Conservation (phyloP, 2,888 invertebrate species). For the Lithophane ornitopus region DNA sequence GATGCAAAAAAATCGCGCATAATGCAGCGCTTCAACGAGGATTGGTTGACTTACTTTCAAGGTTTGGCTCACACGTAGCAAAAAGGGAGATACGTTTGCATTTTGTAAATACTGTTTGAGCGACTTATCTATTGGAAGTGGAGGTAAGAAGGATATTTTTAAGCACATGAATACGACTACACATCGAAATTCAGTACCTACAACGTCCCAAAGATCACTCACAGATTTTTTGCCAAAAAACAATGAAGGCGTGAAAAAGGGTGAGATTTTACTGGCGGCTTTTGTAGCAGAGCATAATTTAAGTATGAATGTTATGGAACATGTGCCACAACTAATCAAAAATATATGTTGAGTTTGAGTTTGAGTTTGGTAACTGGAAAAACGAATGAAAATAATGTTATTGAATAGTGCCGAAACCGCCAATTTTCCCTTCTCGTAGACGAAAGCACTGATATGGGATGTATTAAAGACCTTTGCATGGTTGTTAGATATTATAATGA, state of each 20-base stretch:
- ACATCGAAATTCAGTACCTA: not conserved
- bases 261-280: not conserved
- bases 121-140: not conserved
- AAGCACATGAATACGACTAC: not conserved
- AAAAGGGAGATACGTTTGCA: not conserved
- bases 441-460: conserved; percentile 4
- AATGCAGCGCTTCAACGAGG: not conserved
- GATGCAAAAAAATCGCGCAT: not conserved
- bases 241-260: not conserved
- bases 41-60: not conserved
- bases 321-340: not conserved
- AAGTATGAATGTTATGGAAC: not conserved
- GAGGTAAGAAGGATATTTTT: not conserved
- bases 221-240: too few relatives aligned
- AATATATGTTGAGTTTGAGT: too few relatives aligned
- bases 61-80: not conserved
- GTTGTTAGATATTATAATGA: not conserved
- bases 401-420: not conserved
- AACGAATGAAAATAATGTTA: not conserved
- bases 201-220: not conserved
- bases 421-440: not conserved
- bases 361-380: too few relatives aligned
- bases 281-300: conserved; percentile 4
- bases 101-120: not conserved
- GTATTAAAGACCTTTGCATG: not conserved